phyloP scores from a whole-genome alignment of 2,888 invertebrate genomes.

The Tetramorium bicarinatum region DNA sequence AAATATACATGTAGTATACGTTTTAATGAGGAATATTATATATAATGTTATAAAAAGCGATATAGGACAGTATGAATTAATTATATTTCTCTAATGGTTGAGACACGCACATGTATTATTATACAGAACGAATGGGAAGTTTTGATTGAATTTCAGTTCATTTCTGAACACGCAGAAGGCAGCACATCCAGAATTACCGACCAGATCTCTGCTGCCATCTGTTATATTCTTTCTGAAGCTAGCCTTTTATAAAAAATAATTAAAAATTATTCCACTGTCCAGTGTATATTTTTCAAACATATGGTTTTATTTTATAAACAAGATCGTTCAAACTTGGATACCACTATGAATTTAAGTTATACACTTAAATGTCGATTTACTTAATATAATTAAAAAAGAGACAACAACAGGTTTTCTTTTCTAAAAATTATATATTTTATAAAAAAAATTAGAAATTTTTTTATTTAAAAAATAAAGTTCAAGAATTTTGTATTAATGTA shows the following conservation, averaged over 20 bases:
- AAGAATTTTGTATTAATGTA: background rate
- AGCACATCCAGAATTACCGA: constrained; percentile 85
- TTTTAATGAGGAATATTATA: background rate
- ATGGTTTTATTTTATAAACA: background rate
- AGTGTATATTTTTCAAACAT: constrained; percentile 28
- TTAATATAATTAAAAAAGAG: background rate
- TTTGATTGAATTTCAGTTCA: constrained; percentile 79
- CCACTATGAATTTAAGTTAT: constrained; percentile 4
- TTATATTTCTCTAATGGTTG: background rate
- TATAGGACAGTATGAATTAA: background rate
- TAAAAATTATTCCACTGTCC: background rate
- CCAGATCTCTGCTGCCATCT: constrained; percentile 83
- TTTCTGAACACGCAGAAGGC: constrained; percentile 78
- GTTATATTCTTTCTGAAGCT: constrained; percentile 54
- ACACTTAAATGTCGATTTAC: background rate
- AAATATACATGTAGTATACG: background rate
- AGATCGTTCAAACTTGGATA: background rate
- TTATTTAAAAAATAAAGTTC: background rate
- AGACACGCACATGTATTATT: constrained; percentile 4
- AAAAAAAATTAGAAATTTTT: background rate
- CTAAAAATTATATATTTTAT: background rate
- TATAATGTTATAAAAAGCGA: background rate
- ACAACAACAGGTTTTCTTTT: background rate
- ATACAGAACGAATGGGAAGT: constrained; percentile 60
- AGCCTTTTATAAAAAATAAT: constrained; percentile 45